Conservation (phyloP, 2,113 vertebrate species). For the Axis porcinus region DNA sequence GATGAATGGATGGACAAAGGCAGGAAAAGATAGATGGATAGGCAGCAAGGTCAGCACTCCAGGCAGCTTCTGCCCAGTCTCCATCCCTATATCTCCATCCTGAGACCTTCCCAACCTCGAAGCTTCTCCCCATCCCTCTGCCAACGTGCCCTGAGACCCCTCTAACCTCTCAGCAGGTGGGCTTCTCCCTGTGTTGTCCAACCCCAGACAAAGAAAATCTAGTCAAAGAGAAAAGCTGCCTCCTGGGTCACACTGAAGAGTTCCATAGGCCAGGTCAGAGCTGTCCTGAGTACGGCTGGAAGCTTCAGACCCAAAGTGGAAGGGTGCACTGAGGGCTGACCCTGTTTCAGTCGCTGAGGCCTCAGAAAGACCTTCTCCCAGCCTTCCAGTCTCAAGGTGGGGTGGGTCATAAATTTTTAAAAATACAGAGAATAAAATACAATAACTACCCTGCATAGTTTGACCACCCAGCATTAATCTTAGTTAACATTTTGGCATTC, state of each 20-base stretch:
- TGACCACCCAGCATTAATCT: neutral
- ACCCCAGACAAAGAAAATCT: neutral
- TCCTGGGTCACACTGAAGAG: neutral
- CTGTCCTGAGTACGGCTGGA: neutral
- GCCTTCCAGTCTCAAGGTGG: neutral
- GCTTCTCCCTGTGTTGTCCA: neutral
- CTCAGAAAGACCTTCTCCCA: too few species aligned
- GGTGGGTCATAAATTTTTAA: too few species aligned
- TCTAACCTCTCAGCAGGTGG: too few species aligned
- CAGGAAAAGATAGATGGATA: neutral
- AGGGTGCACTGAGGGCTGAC: neutral
- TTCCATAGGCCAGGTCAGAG: neutral
- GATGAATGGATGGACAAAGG: neutral
- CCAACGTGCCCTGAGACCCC: too few species aligned
- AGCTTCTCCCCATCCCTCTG: neutral
- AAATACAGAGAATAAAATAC: neutral
- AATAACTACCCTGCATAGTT: neutral
- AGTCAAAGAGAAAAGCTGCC: neutral
- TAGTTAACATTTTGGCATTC: neutral
- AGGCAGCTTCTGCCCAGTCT: neutral
- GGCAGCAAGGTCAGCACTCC: fast-evolving
- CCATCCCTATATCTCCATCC: neutral
- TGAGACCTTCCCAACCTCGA: neutral
- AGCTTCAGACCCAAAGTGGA: neutral
- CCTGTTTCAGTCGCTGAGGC: neutral